Evolutionary conservation across 2,888 invertebrate genomes (phyloP).

Genomic region (Chaitophorus viminalis): DNA sequence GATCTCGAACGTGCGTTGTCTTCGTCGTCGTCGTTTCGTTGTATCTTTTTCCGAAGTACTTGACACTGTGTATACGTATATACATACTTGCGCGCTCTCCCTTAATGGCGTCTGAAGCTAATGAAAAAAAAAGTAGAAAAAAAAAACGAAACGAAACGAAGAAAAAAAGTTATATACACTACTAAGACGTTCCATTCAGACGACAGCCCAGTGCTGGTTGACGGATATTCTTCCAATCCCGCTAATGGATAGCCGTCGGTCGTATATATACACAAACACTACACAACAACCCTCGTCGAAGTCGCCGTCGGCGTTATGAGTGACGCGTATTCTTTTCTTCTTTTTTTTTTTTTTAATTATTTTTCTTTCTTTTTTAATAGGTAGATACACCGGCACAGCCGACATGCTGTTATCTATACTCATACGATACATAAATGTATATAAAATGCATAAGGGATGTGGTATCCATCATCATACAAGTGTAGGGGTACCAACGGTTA

Average conservation of each 20-base stretch:
- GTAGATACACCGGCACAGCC: neutral
- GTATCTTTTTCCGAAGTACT: neutral
- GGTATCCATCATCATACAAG: neutral
- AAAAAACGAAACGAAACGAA: conserved; percentile 18
- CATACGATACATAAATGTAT: neutral
- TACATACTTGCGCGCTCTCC: neutral
- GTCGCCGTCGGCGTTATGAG: conserved; percentile 23
- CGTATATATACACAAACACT: neutral
- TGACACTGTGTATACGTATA: neutral
- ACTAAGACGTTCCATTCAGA: conserved; percentile 34
- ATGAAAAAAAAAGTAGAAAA: conserved; percentile 24
- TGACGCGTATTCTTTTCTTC: neutral
- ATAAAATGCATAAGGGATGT: too few species aligned
- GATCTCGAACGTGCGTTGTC: neutral
- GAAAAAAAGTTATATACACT: conserved; percentile 2
- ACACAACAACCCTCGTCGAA: conserved; percentile 23
- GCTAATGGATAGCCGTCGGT: conserved; percentile 57
- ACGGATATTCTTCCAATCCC: conserved; percentile 53
- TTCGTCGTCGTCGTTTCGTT: neutral
- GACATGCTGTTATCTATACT: neutral
- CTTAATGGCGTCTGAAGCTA: conserved; percentile 26
- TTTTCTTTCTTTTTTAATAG: conserved; percentile 10
- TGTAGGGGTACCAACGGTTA: neutral
- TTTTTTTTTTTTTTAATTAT: too few species aligned
- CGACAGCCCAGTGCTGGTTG: conserved; percentile 40